Percentiles rank a stretch among this genome's conserved stretches.
These are phyloP conservation scores for Lochmaea capreae DNA, from an alignment of 2,888 invertebrate genomes.

Conservation along the genomic window DNA sequence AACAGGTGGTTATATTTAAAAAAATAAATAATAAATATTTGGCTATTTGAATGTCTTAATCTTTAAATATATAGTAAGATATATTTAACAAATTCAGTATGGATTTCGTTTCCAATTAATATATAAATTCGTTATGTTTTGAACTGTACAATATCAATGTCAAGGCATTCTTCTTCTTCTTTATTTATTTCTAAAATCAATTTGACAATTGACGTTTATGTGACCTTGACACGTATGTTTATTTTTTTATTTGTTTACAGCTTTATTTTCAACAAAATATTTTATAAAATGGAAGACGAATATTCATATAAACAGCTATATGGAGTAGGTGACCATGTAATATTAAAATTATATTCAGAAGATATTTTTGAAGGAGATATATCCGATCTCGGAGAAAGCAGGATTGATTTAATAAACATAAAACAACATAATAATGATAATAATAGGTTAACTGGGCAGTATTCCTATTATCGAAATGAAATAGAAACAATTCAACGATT, in stretches of 20 bases:
- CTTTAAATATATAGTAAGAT: too few relatives aligned
- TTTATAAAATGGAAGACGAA: constrained; percentile 30
- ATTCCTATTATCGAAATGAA: constrained; percentile 49
- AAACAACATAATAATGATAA: constrained; percentile 47
- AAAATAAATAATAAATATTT: not conserved
- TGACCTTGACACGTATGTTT: not conserved
- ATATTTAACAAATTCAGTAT: too few relatives aligned
- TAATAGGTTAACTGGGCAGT: constrained; percentile 44
- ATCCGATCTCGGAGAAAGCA: constrained; percentile 44
- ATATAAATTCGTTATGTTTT: too few relatives aligned
- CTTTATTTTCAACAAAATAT: not conserved
- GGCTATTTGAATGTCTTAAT: too few relatives aligned
- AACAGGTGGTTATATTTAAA: not conserved
- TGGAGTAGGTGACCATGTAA: constrained; percentile 42
- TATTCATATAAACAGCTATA: constrained; percentile 40
- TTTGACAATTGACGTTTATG: too few relatives aligned
- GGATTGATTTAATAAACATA: constrained; percentile 44
- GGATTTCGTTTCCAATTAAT: too few relatives aligned
- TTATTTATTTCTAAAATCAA: too few relatives aligned
- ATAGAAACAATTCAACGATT: constrained; percentile 42
- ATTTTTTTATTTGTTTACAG: not conserved
- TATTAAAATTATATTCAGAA: constrained; percentile 44
- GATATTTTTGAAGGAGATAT: constrained; percentile 50
- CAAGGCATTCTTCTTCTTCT: too few relatives aligned
- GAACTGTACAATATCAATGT: too few relatives aligned